Evolutionary conservation across 2,113 vertebrate genomes (phyloP), one percentile per base, ranked within the genome.

Genomic region (Psammodynastes pulverulentus): DNA sequence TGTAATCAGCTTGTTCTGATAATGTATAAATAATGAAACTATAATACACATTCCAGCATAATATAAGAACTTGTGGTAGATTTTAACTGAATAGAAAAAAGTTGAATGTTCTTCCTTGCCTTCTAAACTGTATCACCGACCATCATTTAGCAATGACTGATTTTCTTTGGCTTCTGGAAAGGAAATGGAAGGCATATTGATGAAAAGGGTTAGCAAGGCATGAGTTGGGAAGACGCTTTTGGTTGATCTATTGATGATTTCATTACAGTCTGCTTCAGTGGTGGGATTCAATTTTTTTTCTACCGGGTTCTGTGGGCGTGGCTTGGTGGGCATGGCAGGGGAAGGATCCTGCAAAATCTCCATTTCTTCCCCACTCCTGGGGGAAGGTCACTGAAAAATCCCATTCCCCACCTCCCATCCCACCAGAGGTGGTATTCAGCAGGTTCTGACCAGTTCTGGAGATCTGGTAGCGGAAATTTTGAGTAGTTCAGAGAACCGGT

Each of bases 161-260:
- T 29, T 46, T 89, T 91, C 48, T 89, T 34, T 79, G 84, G 89
- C 87, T 97, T 86, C 92, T 91, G 92, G 90, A 56, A 94, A 87
- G 39, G 87, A 95, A 85, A 92, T 43, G 43, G 87, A 92, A 97
- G 95, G 95, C 92, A 84, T 95, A 97, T 94, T 93, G 95, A 96
- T 97, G 90, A 96, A 93, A 96, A 89, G 86, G 34, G 91, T 91
- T 92, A 90, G 86, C 91, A 94, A 96, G 94, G 34, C 88, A 93
- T 94, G 92, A 95, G 9, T 91, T 95, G 91, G 45, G 87, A 94
- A 39, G 90, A 94, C 88, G 90, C 79, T 17, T 92, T 87, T 94
- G 92, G 95, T 89, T 92, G 92, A 79, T 94, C 92, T 95, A 17
- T 79, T 7, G 43, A 43, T 21, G 6, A 93, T 95, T 29, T 92